phyloP scores from a whole-genome alignment of 2,113 vertebrate genomes.

The Brachirus orientalis region DNA sequence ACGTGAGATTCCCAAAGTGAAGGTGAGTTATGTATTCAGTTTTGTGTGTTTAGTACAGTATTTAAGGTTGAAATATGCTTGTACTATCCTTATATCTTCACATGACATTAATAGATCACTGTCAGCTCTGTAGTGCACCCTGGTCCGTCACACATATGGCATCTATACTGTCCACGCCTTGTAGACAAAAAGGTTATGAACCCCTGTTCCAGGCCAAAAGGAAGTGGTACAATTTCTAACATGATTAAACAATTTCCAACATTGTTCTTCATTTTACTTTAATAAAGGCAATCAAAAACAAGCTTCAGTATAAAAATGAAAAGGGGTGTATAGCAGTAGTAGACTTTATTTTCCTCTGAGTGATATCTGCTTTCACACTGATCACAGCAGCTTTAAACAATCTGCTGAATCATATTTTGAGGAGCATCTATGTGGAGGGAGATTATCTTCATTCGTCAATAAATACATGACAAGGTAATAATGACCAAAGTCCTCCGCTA shows the following conservation, averaged over 20 bases:
- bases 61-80: too few relatives aligned
- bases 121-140: too few relatives aligned
- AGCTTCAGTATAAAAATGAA: background rate
- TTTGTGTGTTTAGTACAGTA: too few relatives aligned
- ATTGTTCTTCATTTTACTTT: conserved; percentile 18
- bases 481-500: conserved; percentile 11
- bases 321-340: too few relatives aligned
- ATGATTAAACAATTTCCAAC: conserved; percentile 5
- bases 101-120: too few relatives aligned
- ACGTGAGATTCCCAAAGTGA: too few relatives aligned
- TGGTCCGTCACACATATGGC: too few relatives aligned
- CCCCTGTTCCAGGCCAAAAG: background rate
- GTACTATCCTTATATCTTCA: accelerated
- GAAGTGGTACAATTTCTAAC: background rate
- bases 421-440: background rate
- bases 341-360: background rate
- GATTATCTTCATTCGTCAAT: background rate
- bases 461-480: background rate
- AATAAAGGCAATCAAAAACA: background rate
- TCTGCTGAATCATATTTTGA: conserved; percentile 14
- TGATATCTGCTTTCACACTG: background rate
- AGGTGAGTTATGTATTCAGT: too few relatives aligned
- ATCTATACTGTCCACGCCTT: too few relatives aligned
- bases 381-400: background rate
- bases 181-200: too few relatives aligned